Evolutionary conservation across 2,113 vertebrate species (phyloP), one percentile per base, ranked within the genome.

Genomic region (Psittacus erithacus): DNA sequence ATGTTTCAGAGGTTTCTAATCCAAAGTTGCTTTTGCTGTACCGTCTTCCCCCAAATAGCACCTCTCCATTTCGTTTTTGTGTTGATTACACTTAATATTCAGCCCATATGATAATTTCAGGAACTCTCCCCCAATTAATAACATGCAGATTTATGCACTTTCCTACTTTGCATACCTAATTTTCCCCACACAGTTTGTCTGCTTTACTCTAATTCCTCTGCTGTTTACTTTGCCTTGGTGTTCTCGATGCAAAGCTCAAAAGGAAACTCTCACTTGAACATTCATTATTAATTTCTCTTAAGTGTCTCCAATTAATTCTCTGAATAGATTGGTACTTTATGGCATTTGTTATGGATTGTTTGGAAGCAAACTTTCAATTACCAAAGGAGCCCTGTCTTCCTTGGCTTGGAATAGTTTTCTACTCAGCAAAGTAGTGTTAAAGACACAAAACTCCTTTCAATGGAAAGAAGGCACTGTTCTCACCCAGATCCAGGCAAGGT

Each of bases 221-320:
- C 77, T 97, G 92, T 96, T 98, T 97, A 97, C 96, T 98, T 96
- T 97, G 97, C 95, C 88, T 98, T 96, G 96, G 97, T 96, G 95
- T 91, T 92, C 90, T 94, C 93, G n/a, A 59, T 59, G 86, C 95
- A 91, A 93, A 96, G 96, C 96, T 97, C 97, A 98, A 97, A 96
- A 92, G 94, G 91, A 98, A 85, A 85, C 83, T 50, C 70, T 96
- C 82, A 84, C 89, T 96, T 82, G 92, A 97, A 90, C 90, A 97
- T 97, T 80, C 90, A 95, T 97, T 97, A 97, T 97, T 98, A 97
- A 97, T 98, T 97, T 96, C 92, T 90, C 69, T 57, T 96, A 97
- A 97, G 95, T 83, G 90, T 71, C 60, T 88, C 82, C 93, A 97
- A 97, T 98, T 98, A 97, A 97, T 97, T 96, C 94, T 78, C 79